Evolutionary conservation across 2,888 invertebrate species (phyloP), one percentile per base, ranked within the genome.

Genomic region (Helicoverpa assulta): DNA sequence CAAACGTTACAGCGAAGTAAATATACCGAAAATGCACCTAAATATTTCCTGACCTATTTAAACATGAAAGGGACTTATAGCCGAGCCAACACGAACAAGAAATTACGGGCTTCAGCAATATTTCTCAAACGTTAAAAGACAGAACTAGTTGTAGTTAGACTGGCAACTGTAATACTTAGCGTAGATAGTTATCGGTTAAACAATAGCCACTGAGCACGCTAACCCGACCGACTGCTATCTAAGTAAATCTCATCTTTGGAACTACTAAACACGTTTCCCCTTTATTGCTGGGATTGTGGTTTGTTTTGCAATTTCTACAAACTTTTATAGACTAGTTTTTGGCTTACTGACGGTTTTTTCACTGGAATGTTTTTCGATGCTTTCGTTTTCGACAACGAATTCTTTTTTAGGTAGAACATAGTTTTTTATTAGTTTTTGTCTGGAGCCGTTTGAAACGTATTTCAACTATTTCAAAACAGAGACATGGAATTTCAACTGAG

Each of bases 201-300:
- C 70, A 69, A 81, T 70, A 69, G 66, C 26, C 55, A 74, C 59
- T 37, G 63, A 82, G 65, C 81, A 81, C 80, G 81, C 81, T 60
- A 81, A 19, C 56, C 62, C 33, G n/a, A n/a, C 26, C 47, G 37
- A 16, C 56, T 67, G 43, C 60, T 70, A 72, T 70, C 69, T 52
- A 60, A 64, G 40, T 47, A 43, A 70, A 80, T 71, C 65, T 59
- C 65, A 71, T 76, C 70, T 79, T 78, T 70, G 62, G 16, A 74
- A 81, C 70, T 74, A 70, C 67, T 75, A 73, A 76, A 73, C 68
- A 79, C 70, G 68, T 67, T 65, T 69, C 43, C 53, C 56, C 57
- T 69, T 81, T 77, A 71, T 75, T 74, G 68, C 69, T 40, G 0
- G 63, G 62, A 71, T 80, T 71, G 75, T 68, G 66, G 54, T 68